phyloP scores from a whole-genome alignment of 2,888 invertebrate species.

The Entomobrya multifasciata region DNA sequence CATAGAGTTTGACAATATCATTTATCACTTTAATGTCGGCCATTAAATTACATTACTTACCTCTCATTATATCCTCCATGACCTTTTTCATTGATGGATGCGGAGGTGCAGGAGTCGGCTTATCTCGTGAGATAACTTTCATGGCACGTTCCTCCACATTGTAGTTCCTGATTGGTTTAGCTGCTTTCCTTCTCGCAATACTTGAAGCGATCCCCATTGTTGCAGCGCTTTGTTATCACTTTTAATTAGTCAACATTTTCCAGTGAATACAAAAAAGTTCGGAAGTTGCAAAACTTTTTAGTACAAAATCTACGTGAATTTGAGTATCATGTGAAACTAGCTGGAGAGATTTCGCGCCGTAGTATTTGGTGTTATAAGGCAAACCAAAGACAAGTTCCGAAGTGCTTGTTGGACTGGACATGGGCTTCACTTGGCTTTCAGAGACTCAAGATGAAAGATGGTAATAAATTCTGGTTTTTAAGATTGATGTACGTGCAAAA shows the following conservation, averaged over 20 bases:
- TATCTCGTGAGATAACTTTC: slow-evolving; percentile 86
- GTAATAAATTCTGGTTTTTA: too few relatives aligned
- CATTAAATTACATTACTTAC: too few relatives aligned
- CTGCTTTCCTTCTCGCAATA: neutral
- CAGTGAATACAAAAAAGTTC: too few relatives aligned
- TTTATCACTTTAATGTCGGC: too few relatives aligned
- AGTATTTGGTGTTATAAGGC: neutral
- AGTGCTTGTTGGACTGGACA: neutral
- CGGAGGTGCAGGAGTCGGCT: slow-evolving; percentile 86
- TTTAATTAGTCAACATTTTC: neutral
- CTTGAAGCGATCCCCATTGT: slow-evolving; percentile 35
- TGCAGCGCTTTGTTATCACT: neutral
- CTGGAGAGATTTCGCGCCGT: neutral
- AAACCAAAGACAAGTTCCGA: neutral
- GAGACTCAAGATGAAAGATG: too few relatives aligned
- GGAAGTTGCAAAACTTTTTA: too few relatives aligned
- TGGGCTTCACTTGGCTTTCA: too few relatives aligned
- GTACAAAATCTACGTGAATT: too few relatives aligned
- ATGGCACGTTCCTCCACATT: slow-evolving; percentile 90
- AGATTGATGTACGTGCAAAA: too few relatives aligned
- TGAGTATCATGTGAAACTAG: neutral
- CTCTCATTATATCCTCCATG: slow-evolving; percentile 85
- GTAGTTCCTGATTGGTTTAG: slow-evolving; percentile 83
- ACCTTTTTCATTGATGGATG: slow-evolving; percentile 85
- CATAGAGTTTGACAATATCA: too few relatives aligned